Base-by-base conservation (phyloP, 2,888 invertebrate genomes). In the Drosophila phalerata region DNA sequence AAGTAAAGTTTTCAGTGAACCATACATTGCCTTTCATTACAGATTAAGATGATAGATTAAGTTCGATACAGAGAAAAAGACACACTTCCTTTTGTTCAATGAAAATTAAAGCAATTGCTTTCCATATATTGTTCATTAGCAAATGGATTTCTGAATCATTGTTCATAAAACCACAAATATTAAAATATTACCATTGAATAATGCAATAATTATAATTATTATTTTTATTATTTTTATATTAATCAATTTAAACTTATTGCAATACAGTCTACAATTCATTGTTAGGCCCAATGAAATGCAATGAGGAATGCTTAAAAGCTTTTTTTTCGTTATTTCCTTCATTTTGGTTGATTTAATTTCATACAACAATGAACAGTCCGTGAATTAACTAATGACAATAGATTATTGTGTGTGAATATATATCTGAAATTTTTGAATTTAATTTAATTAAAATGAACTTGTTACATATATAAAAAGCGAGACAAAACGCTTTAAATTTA, bases 401-500 rank as follows among this genome's bases (percentile, higher is more conserved):
- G 42, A 42, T 19, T 11, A 19, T 19, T 43, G 13, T 13, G 13
- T 10, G 5, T 13, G 13, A 5, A 47, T 13, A 19, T 25, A 2
- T 40, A n/a, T 11, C 8, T 9, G 19, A 32, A 48, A 13, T 11
- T 11, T 17, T 11, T 30, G 15, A 55, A 32, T n/a, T n/a, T 5
- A 4, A 10, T 22, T 42, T 10, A 9, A n/a, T 55, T 11, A 55
- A 55, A 55, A 10, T 22, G 11, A 55, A 42, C n/a, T 17, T 28
- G 17, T 28, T 48, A 2, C 17, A 5, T 13, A 11, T 25, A 17
- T 9, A 28, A 40, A 53, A 19, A 10, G 10, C n/a, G n/a, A 55
- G 15, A 25, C 11, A 45, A 57, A 57, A 47, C 43, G 48, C 48
- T 70, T 40, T 57, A 56, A 60, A 48, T 48, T 66, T 73, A 74